Evolutionary conservation across 64 coral and sea anemone species (phyloP).

Genomic region (Trachythela sp.): DNA sequence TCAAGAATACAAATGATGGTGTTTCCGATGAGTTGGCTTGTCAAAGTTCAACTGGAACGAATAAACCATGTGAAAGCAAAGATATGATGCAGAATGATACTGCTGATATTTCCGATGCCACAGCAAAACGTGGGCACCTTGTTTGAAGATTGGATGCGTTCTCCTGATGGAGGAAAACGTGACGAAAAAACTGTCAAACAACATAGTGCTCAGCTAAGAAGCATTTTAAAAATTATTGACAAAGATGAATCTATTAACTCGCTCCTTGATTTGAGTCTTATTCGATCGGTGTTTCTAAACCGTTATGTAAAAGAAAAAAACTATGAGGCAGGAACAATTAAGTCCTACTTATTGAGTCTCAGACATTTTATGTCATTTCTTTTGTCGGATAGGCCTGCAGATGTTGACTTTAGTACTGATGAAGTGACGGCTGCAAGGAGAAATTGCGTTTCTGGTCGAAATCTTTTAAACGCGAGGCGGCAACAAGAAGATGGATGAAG

Average conservation of each 20-base stretch:
- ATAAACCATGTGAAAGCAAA: too few relatives aligned
- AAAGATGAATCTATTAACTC: neutral
- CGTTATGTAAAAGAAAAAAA: constrained; percentile 15
- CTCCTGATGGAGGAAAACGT: neutral
- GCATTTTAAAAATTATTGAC: constrained; percentile 7
- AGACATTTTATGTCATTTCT: neutral
- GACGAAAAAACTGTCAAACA: neutral
- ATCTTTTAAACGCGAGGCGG: neutral
- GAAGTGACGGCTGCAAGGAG: neutral
- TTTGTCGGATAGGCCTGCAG: neutral
- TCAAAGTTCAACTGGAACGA: too few relatives aligned
- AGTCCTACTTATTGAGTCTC: neutral
- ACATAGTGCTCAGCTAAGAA: neutral
- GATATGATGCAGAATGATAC: too few relatives aligned
- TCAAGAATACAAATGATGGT: too few relatives aligned
- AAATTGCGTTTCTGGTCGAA: neutral
- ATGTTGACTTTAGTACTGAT: neutral
- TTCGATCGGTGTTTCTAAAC: neutral
- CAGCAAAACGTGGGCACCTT: neutral
- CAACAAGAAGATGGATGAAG: neutral
- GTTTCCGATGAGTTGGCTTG: too few relatives aligned
- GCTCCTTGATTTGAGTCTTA: constrained; percentile 26
- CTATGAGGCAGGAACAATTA: neutral
- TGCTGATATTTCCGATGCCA: neutral
- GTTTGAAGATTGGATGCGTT: neutral